phyloP scores from a whole-genome alignment of 2,888 invertebrate genomes.

The Sphaerophoria rueppellii region DNA sequence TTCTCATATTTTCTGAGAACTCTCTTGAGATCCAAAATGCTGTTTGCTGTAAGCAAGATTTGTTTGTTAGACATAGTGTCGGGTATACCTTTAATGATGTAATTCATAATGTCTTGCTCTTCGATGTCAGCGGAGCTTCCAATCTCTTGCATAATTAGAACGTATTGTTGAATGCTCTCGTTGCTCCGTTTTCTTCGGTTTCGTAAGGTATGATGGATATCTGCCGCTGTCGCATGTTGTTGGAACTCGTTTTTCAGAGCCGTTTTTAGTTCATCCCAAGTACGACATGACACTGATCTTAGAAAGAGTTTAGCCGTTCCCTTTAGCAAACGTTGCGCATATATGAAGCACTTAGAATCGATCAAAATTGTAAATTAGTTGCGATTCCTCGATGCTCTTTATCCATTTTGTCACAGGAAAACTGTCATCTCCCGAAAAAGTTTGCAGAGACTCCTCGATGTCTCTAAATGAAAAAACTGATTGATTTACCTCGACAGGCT shows the following conservation, averaged over 20 bases:
- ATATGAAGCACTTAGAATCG: neutral
- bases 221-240: slow-evolving; percentile 36
- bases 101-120: slow-evolving; percentile 8
- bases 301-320: slow-evolving; percentile 45
- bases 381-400: slow-evolving; percentile 33
- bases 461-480: too few relatives aligned
- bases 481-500: too few relatives aligned
- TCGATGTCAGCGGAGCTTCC: neutral
- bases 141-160: slow-evolving; percentile 36
- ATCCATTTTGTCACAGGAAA: slow-evolving; percentile 34
- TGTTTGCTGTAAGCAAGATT: slow-evolving; percentile 38
- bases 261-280: slow-evolving; percentile 33
- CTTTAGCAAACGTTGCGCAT: slow-evolving; percentile 1
- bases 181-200: slow-evolving; percentile 37
- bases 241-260: slow-evolving; percentile 37
- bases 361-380: slow-evolving; percentile 12
- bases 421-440: slow-evolving; percentile 32
- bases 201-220: slow-evolving; percentile 41
- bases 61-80: slow-evolving; percentile 38
- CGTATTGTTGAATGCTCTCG: slow-evolving; percentile 40
- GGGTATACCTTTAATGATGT: slow-evolving; percentile 12
- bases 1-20: slow-evolving; percentile 32
- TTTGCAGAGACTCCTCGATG: slow-evolving; percentile 35
- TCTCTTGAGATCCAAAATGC: slow-evolving; percentile 19
- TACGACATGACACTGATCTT: slow-evolving; percentile 9